Percentiles rank a stretch among this genome's conserved stretches.
Conservation (phyloP, 92 coral and sea anemone species). For the Pocillopora meandrina region DNA sequence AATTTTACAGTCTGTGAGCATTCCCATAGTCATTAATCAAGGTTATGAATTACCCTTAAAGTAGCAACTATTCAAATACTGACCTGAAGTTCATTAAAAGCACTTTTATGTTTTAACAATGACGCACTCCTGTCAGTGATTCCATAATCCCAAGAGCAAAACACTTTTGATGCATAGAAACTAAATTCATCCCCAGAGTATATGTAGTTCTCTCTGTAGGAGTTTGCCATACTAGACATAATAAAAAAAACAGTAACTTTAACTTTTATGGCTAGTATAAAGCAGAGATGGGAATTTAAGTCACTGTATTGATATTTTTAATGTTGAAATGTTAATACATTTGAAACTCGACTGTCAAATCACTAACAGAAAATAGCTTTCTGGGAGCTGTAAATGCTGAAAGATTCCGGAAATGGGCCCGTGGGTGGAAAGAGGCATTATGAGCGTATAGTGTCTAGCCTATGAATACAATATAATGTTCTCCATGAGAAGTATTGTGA, state of each 20-base stretch:
- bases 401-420: too few relatives aligned
- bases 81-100: slow-evolving; percentile 90
- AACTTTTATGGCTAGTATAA: background rate
- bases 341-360: too few relatives aligned
- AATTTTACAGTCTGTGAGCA: background rate
- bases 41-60: background rate
- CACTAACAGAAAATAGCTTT: too few relatives aligned
- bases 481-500: too few relatives aligned
- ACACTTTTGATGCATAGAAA: slow-evolving; percentile 71
- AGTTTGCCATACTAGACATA: slow-evolving; percentile 82
- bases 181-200: slow-evolving; percentile 85
- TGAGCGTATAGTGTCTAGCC: too few relatives aligned
- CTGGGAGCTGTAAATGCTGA: too few relatives aligned
- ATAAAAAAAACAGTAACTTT: background rate
- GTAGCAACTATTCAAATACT: background rate
- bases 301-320: too few relatives aligned
- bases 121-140: slow-evolving; percentile 83
- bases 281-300: too few relatives aligned
- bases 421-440: too few relatives aligned
- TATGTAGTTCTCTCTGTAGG: slow-evolving; percentile 90
- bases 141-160: slow-evolving; percentile 96
- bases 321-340: too few relatives aligned
- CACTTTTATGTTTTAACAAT: slow-evolving; percentile 83
- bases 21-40: too few relatives aligned
- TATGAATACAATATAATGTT: too few relatives aligned